Evolutionary conservation across 2,113 vertebrate genomes (phyloP), one percentile per base, ranked within the genome.

Genomic region (Papio anubis): DNA sequence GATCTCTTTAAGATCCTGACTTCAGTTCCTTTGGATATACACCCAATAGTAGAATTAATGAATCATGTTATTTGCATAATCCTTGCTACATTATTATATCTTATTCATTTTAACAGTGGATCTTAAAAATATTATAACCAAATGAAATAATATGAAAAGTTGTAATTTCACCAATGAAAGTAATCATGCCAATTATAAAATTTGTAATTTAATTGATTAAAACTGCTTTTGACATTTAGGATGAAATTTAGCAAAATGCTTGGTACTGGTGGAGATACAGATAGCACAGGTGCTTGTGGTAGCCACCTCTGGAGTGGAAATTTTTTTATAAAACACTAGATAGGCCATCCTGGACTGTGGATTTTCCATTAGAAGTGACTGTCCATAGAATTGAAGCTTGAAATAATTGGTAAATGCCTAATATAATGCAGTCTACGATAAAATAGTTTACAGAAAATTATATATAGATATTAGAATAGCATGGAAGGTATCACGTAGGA

Each of bases 391-490:
- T 5, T 75, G 70, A 75, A 43, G 38, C n/a, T 75, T 35, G 17
- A 59, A 43, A n/a, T 73, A 21, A 73, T 57, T 73, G 38, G 11
- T 73, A 73, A 73, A 52, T 55, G 8, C 5, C 21, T 85, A 66
- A 23, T 68, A 75, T 57, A 57, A 55, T 14, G 73, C 23, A 40
- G 50, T 30, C 30, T 83, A 20, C 38, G 21, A 21, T 76, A 27
- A 85, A 90, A n/a, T 80, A 38, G 78, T 57, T 80, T 93, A 68
- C n/a, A 85, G 27, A 72, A 85, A 93, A 90, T 61, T 70, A 70
- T 75, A 30, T 50, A 48, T 32, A 43, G 32, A 70, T 0, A 84
- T 50, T 27, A 90, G 25, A 50, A 72, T 1, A 43, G 8, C 84
- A 35, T 70, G 61, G 45, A 43, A 72, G 8, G 79, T 40, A 21